Evolutionary conservation across 2,113 vertebrate species (phyloP), one percentile per base, ranked within the genome.

Genomic region (Platysternon megacephalum): DNA sequence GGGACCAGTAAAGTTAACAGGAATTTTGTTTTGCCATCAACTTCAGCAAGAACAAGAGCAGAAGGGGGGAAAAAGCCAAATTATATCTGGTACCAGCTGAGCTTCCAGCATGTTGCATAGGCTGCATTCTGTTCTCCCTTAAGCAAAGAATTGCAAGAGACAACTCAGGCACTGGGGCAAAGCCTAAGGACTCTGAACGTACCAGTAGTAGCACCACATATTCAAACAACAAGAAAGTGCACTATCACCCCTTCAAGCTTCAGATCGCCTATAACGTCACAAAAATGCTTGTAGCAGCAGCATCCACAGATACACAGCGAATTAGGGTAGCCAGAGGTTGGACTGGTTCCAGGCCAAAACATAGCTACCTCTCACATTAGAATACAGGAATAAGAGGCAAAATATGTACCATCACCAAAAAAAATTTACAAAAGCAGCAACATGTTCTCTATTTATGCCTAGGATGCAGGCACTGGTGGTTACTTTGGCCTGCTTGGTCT

Each of bases 391-490:
- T 5, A 90, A 95, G 93, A 91, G 89, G 93, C 93, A 91, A 56
- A 93, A 51, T 53, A n/a, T 44, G 42, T 44, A 44, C 39, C 6
- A 44, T 42, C 12, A 5, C 72, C 22, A 26, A 44, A 74, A 42
- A 5, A 42, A 11, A 74, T 24, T 24, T 39, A 74, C 13, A 26
- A 76, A 74, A 76, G n/a, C 72, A 13, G 92, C 83, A 90, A 86
- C 91, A 95, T 24, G 24, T 85, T 91, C 82, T 88, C 72, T 5
- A 56, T 84, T 88, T 96, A 88, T 44, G 94, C 89, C 95, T 93
- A 91, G 91, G 79, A 82, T 44, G 87, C 87, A 65, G 44, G 24
- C 53, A 4, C 84, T 19, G 65, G 89, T 91, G 89, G 52, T 79
- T 91, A 5, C 81, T 2, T 39, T 56, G 87, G 81, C 83, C 87